Percentiles rank a stretch among this genome's conserved stretches.
These are phyloP conservation scores for Stenoptilia bipunctidactyla DNA, from an alignment of 2,888 invertebrate genomes.

Conservation along the genomic window DNA sequence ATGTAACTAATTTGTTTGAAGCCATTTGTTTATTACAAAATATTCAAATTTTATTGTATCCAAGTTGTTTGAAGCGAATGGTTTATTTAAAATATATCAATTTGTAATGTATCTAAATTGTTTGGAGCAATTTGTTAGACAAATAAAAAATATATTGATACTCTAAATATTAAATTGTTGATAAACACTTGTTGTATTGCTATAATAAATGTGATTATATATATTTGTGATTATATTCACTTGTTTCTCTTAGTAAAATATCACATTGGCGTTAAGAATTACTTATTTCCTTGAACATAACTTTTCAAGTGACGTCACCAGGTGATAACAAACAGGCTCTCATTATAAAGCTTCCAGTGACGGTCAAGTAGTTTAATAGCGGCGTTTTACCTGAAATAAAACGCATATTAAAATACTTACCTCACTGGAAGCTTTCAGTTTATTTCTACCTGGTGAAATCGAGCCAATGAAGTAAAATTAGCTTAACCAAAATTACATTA, in stretches of 20 bases:
- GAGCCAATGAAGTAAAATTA: neutral
- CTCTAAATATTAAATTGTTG: no score
- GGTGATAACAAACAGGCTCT: slow-evolving; percentile 5
- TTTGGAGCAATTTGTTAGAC: no score
- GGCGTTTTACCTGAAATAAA: slow-evolving; percentile 11
- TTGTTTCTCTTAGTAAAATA: neutral
- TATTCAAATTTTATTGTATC: neutral
- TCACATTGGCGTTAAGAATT: neutral
- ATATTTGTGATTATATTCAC: no score
- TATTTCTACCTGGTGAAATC: slow-evolving; percentile 1
- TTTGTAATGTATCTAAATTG: neutral
- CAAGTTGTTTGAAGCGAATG: neutral
- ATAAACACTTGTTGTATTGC: no score
- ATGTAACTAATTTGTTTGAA: neutral
- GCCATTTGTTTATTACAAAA: neutral
- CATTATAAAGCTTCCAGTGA: slow-evolving; percentile 8
- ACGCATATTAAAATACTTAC: slow-evolving; percentile 10
- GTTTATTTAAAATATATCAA: neutral
- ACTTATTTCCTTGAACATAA: no score
- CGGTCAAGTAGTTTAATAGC: slow-evolving; percentile 8
- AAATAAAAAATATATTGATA: neutral
- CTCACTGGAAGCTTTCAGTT: slow-evolving; percentile 6
- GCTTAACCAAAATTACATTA: neutral
- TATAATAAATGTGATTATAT: no score
- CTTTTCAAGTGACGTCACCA: neutral